phyloP scores from a whole-genome alignment of 92 coral and sea anemone genomes.

The Porites rus region DNA sequence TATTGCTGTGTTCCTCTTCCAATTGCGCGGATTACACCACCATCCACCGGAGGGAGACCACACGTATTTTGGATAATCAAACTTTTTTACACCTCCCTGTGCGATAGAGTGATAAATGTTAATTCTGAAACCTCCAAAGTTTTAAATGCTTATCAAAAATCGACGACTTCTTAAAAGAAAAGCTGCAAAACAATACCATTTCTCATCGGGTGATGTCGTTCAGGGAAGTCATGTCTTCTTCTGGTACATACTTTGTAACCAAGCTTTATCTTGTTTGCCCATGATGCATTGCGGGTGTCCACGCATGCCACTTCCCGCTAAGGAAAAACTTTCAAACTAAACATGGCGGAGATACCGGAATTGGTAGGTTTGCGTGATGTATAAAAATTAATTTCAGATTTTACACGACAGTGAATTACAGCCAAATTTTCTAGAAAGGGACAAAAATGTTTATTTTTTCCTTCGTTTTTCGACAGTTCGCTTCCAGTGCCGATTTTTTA shows the following conservation, averaged over 20 bases:
- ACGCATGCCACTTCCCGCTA: conserved; percentile 69
- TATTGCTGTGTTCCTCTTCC: conserved; percentile 94
- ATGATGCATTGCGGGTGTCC: conserved; percentile 15
- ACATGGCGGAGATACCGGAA: conserved; percentile 95
- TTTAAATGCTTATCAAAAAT: neutral
- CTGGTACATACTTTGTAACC: conserved; percentile 12
- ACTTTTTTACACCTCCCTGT: conserved; percentile 96
- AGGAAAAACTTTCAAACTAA: conserved; percentile 59
- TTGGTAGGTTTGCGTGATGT: conserved; percentile 70
- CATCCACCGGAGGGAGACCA: conserved; percentile 99
- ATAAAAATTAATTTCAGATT: conserved; percentile 48
- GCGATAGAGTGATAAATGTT: neutral
- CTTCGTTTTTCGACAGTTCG: neutral
- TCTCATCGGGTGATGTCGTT: neutral
- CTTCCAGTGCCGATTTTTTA: neutral
- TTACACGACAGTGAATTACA: neutral
- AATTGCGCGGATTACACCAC: conserved; percentile 99
- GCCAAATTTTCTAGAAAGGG: neutral
- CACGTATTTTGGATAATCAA: conserved; percentile 97
- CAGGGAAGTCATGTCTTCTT: neutral
- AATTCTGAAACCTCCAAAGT: neutral
- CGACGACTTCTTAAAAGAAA: neutral
- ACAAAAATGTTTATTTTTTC: neutral
- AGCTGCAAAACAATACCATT: conserved; percentile 21
- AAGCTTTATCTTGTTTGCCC: conserved; percentile 35